Conservation (phyloP, 2,888 invertebrate species). For the Cephus rjabovi region DNA sequence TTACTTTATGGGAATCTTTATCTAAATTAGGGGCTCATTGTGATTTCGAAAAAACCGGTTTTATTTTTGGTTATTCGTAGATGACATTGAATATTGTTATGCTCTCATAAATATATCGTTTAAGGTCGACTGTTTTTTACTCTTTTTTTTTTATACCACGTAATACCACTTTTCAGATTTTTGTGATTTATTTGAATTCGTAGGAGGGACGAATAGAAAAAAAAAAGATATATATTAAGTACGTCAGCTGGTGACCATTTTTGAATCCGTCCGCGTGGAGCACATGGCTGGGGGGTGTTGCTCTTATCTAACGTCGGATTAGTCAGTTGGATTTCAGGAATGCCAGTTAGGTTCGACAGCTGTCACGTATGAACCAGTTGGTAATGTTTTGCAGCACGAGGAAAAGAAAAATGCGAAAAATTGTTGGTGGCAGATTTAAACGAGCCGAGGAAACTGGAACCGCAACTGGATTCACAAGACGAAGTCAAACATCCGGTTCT, state of each 20-base stretch:
- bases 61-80: neutral
- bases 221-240: too few species aligned
- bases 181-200: neutral
- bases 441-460: neutral
- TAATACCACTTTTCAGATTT: too few species aligned
- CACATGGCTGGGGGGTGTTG: neutral
- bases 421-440: neutral
- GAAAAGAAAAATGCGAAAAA: neutral
- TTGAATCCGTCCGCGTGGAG: neutral
- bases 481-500: neutral
- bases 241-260: neutral
- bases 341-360: neutral
- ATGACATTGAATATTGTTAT: too few species aligned
- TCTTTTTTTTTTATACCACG: neutral
- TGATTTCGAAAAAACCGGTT: neutral
- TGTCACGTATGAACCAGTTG: neutral
- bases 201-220: neutral
- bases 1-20: neutral
- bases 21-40: neutral
- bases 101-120: neutral
- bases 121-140: neutral
- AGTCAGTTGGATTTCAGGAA: neutral
- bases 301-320: neutral
- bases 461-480: neutral
- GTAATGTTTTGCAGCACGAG: neutral